Base-by-base conservation (phyloP, 2,113 vertebrate genomes). In the Bufo gargarizans region DNA sequence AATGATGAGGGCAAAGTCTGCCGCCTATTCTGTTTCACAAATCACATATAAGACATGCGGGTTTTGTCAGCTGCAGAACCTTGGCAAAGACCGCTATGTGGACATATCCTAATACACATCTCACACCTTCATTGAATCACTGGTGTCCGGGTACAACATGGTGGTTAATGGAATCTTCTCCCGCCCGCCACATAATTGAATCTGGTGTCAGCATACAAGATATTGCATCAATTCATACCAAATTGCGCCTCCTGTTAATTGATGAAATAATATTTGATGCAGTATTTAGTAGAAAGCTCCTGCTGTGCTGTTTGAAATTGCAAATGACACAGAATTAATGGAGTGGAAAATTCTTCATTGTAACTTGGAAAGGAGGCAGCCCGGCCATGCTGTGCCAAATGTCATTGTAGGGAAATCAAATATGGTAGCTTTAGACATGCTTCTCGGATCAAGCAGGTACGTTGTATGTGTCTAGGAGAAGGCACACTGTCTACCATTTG, bases 241-340 rank as follows among this genome's bases (percentile, higher is more conserved):
- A 84, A 71, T 84, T 71, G 47, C 20, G 50, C 47, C 47, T 33
- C 65, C 22, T 71, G 63, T 84, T 84, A 84, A 71, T 84, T 84
- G 82, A 84, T 84, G 63, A 67, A 84, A 84, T 84, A 85, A 85
- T 71, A 76, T 85, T 74, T 59, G 83, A 85, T 85, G 74, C 76
- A 69, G 45, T 59, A 56, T 85, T 85, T 74, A 76, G 65, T 17
- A 50, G 71, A 74, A 58, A 85, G 50, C 83, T 85, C 83, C 22
- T n/a, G 69, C 83, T 47, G 65, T n/a, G 83, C 50, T 59, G 83
- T 45, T 59, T 53, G 83, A 72, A 85, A 59, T 56, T 72, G 43
- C 16, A 17, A 84, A 84, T 84, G 83, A 76, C 67, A 85, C 53
- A 55, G 69, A 85, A 85, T 85, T 85, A 85, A 85, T 85, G 83